Conservation (phyloP, 2,797 vertebrate genomes). For the Gambelia wislizenii region DNA sequence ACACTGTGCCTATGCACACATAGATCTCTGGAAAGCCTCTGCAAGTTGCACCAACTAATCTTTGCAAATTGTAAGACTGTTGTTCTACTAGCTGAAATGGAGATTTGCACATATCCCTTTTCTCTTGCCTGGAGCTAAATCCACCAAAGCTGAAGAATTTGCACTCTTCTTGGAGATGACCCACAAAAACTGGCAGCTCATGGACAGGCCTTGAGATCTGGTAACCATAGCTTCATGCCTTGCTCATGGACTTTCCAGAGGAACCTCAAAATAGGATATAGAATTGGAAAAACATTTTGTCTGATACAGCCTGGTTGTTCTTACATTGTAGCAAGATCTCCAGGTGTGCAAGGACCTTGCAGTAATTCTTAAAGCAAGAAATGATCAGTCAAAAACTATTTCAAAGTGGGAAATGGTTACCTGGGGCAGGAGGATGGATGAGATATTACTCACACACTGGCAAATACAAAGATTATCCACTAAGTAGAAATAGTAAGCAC, state of each 20-base stretch:
- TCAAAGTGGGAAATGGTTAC: background rate
- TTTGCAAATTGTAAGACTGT: no score
- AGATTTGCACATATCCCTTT: no score
- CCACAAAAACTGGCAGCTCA: no score
- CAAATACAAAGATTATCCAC: background rate
- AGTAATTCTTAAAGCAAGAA: background rate
- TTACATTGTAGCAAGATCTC: background rate
- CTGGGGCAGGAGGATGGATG: background rate
- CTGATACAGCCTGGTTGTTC: background rate
- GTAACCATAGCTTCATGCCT: background rate
- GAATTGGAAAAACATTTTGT: background rate
- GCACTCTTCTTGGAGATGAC: no score
- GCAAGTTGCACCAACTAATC: no score
- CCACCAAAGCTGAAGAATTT: no score
- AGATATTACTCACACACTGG: background rate
- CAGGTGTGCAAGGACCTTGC: background rate
- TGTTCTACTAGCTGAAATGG: no score
- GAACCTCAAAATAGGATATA: background rate
- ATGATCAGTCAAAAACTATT: background rate
- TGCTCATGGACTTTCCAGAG: background rate
- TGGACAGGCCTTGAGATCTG: background rate
- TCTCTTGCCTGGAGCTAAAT: no score
- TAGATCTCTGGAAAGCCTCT: no score
- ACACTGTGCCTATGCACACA: no score
- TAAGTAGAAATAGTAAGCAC: background rate